Evolutionary conservation across 2,797 vertebrate species (phyloP).

Genomic region (Merluccius polli): DNA sequence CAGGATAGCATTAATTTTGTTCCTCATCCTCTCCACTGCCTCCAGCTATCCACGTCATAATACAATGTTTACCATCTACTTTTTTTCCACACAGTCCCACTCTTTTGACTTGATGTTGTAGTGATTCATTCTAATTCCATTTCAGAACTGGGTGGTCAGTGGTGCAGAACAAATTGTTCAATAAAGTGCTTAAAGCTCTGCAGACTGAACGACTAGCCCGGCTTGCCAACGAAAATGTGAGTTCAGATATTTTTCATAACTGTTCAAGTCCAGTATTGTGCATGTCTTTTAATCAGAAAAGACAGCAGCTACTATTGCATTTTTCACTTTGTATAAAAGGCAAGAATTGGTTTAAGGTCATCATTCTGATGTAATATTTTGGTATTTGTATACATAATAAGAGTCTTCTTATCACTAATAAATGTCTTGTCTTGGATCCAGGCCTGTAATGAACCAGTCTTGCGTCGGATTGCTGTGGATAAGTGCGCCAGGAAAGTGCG

Average conservation of each 20-base stretch:
- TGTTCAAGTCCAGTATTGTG: neutral
- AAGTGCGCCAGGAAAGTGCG: conserved; percentile 94
- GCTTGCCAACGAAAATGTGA: conserved; percentile 92
- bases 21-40: no score
- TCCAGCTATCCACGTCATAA: no score
- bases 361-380: neutral
- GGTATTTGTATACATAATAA: conserved; percentile 1
- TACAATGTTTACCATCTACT: neutral
- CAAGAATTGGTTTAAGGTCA: neutral
- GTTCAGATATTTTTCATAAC: conserved; percentile 31
- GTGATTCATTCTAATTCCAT: conserved; percentile 13
- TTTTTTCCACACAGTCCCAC: neutral
- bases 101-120: conserved; percentile 5
- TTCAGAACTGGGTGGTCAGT: conserved; percentile 90
- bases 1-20: no score
- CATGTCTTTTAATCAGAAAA: neutral
- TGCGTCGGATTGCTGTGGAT: conserved; percentile 91
- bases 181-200: conserved; percentile 94
- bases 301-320: neutral
- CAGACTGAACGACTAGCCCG: conserved; percentile 91
- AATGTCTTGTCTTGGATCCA: conserved; percentile 38
- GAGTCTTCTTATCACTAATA: neutral
- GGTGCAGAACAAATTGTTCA: conserved; percentile 95
- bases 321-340: neutral
- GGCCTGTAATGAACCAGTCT: conserved; percentile 91